Base-by-base conservation (phyloP, 2,797 vertebrate species). In the Malurus leucopterus region DNA sequence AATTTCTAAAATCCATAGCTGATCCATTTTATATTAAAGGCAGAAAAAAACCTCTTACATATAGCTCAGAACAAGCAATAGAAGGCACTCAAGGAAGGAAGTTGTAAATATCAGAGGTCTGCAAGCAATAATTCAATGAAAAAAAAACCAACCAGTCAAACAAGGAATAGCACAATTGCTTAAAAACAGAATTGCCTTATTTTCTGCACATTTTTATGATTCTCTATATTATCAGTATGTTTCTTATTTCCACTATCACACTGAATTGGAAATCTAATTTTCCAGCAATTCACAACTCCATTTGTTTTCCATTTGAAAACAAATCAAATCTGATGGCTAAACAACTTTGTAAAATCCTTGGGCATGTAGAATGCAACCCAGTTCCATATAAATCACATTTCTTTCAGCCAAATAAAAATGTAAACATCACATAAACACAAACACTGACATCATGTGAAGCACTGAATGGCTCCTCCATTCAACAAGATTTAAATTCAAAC, bases 321-420 rank as follows among this genome's bases (percentile, higher is more conserved):
- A 46, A 71, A 47, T 22, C 53, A 77, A 87, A 77, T 17, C n/a
- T 36, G 36, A 53, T 0, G 6, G 46, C 36, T 54, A 22, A 92
- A 46, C 6, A 63, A 36, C 24, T 29, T 49, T 24, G 22, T 59
- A 40, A 87, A 85, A 64, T 65, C 62, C 64, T 43, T 9, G 7
- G 40, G n/a, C 29, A 69, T 0, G 0, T 0, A 47, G 8, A 62
- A 83, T 22, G 20, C 36, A 63, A 70, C 6, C 5, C n/a, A 58
- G 11, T n/a, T 62, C 29, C 32, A 41, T 6, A 32, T 8, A 50
- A 70, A 79, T 43, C n/a, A 20, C 36, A 8, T 51, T 62, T 59
- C 36, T 30, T 85, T 69, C 41, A 63, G 36, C 51, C 54, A 61
- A 64, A 53, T 19, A 58, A 87, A 47, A 44, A n/a, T 0, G 0